Evolutionary conservation across 2,797 vertebrate genomes (phyloP).

Genomic region (Acrossocheilus fasciatus): DNA sequence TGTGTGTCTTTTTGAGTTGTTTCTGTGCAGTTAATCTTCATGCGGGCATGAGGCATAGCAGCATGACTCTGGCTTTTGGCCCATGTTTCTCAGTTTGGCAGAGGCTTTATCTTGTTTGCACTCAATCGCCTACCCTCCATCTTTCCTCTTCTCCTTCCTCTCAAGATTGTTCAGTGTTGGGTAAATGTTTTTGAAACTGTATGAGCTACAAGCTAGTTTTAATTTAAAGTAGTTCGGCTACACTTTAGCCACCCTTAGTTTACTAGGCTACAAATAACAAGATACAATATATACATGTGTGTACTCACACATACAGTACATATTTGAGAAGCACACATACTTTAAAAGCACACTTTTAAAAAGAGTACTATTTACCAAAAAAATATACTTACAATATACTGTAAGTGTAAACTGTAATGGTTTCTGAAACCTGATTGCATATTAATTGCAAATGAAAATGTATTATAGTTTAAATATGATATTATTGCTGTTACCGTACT

Average conservation of each 20-base stretch:
- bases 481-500: neutral
- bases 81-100: constrained; percentile 17
- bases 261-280: neutral
- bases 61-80: constrained; percentile 37
- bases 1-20: constrained; percentile 49
- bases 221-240: neutral
- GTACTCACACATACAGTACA: neutral
- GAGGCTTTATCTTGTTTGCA: constrained; percentile 5
- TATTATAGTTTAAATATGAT: neutral
- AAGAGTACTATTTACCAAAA: neutral
- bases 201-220: neutral
- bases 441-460: neutral
- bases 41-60: constrained; percentile 24
- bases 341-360: neutral
- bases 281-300: neutral
- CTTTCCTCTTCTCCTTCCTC: neutral
- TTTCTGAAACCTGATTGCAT: neutral
- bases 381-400: neutral
- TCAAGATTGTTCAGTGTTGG: neutral
- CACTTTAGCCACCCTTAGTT: neutral
- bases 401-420: neutral
- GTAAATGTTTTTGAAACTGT: neutral
- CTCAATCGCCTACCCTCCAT: neutral
- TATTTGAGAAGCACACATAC: neutral
- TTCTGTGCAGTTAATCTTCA: constrained; percentile 49